Percentiles rank a stretch among this genome's conserved stretches.
phyloP scores from a whole-genome alignment of 2,113 vertebrate species.

The Sinocyclocheilus anophthalmus region DNA sequence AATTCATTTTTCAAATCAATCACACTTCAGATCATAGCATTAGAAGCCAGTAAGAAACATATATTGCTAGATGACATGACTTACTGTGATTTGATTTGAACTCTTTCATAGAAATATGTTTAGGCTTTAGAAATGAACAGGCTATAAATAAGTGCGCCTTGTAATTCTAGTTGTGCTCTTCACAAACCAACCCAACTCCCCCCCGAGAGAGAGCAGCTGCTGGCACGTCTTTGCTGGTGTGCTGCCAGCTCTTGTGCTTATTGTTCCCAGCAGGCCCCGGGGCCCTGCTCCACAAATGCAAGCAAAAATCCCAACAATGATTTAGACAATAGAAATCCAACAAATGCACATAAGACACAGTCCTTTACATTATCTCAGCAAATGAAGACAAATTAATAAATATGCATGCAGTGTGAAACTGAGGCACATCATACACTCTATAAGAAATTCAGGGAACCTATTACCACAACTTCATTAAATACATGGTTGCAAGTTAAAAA shows the following conservation, averaged over 20 bases:
- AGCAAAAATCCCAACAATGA: conserved; percentile 16
- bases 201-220: conserved; percentile 3
- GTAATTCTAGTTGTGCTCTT: conserved; percentile 1
- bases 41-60: background rate
- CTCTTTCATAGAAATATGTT: background rate
- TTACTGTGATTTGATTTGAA: background rate
- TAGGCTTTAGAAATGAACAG: background rate
- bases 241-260: conserved; percentile 13
- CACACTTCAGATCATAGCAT: no score
- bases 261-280: background rate
- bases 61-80: background rate
- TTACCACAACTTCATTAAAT: background rate
- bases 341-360: background rate
- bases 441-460: background rate
- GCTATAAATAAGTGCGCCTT: background rate
- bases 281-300: conserved; percentile 20
- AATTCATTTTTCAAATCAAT: no score
- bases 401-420: background rate
- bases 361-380: conserved; percentile 14
- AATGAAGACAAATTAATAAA: background rate
- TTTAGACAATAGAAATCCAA: conserved; percentile 10
- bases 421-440: background rate
- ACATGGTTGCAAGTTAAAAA: background rate
- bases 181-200: background rate
- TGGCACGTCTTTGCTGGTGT: conserved; percentile 17